Evolutionary conservation across 2,113 vertebrate genomes (phyloP), one percentile per base, ranked within the genome.

Genomic region (Nyctereutes procyonoides): DNA sequence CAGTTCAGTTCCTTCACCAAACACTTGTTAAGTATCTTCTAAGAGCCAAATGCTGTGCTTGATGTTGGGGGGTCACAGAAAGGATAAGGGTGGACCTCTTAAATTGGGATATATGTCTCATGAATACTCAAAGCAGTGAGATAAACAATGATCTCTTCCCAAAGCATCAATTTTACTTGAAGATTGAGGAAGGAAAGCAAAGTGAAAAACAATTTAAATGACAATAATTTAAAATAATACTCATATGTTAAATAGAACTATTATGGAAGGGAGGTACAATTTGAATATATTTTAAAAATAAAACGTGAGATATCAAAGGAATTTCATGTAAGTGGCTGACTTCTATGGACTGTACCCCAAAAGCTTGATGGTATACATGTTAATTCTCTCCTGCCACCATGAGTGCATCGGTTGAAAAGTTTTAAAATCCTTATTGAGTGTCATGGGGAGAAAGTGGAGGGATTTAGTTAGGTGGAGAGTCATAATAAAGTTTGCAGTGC

Each of bases 161-260:
- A 76, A 95, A 73, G 76, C 32, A 77, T 79, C 60, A 13, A 0
- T 95, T 97, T 96, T 83, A 38, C 56, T 93, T 88, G 51, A 88
- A 94, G 51, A 76, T 11, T 32, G 30, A 20, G 24, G 16, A 74
- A 83, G 28, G n/a, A 81, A 90, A 96, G 30, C 2, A 93, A 76
- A 85, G 12, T 14, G 95, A 95, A 92, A 95, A 92, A 35, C 83
- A 67, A 96, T 53, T 63, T 95, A 90, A 92, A 53, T 94, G 74
- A 35, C 81, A 95, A 87, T 87, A 93, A 91, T 97, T 96, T 43
- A 89, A 96, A 97, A 97, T 90, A 93, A 92, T 90, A 87, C 65
- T 92, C 62, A 96, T 91, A 71, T 90, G 95, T 98, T 95, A 98
- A 97, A 95, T 62, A 97, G 80, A 56, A 53, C 86, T 96, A 69